Evolutionary conservation across 2,797 vertebrate genomes (phyloP).

Genomic region (Platalea minor): DNA sequence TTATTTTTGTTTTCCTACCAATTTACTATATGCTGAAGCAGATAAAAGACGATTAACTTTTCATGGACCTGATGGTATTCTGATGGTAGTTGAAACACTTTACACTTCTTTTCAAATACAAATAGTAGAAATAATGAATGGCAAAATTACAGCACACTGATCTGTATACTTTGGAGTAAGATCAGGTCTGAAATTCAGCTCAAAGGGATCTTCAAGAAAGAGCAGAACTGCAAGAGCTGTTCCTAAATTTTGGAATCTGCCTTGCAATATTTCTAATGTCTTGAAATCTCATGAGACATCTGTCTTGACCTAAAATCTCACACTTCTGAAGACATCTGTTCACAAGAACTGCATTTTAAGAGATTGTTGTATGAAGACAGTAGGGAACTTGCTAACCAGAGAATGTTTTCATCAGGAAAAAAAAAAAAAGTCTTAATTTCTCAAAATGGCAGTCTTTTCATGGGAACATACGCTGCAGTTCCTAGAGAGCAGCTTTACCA

Average conservation of each 20-base stretch:
- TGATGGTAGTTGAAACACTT: neutral
- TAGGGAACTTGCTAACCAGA: neutral
- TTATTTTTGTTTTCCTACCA: neutral
- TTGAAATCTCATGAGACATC: neutral
- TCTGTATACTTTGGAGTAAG: neutral
- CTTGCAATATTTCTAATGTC: neutral
- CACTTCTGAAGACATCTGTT: neutral
- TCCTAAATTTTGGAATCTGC: neutral
- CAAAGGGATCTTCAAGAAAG: neutral
- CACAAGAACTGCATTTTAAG: neutral
- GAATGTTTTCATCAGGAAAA: neutral
- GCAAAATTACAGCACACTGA: neutral
- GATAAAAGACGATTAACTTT: neutral
- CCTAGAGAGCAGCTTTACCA: neutral
- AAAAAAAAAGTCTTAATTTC: neutral
- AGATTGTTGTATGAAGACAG: neutral
- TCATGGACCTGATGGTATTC: neutral
- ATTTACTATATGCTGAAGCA: neutral
- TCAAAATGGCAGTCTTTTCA: neutral
- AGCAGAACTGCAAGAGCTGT: neutral
- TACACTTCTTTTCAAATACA: neutral
- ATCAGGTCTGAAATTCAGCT: neutral
- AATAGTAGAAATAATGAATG: neutral
- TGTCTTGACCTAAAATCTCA: conserved; percentile 11
- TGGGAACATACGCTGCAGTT: neutral